Percentiles rank a stretch among this genome's conserved stretches.
Evolutionary conservation across 1,140 invertebrate species (phyloP).

Genomic region (Saxidomus purpurata): DNA sequence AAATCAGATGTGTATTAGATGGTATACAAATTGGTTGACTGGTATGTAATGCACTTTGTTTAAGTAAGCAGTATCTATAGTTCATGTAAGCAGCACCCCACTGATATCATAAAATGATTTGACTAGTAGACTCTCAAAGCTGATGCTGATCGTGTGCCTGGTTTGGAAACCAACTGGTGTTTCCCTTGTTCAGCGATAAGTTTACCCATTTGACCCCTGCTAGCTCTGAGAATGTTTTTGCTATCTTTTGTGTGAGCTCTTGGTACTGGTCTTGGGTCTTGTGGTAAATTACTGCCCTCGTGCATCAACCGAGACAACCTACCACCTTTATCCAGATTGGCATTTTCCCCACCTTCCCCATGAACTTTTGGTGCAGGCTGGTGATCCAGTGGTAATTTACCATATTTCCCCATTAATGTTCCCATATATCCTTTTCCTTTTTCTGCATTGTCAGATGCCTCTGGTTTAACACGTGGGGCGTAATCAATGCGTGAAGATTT

Average conservation of each 20-base stretch:
- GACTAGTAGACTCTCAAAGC: background rate
- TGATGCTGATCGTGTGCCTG: slow-evolving; percentile 53
- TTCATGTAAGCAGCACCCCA: no score
- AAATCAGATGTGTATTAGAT: no score
- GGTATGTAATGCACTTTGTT: no score
- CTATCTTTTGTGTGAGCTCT: slow-evolving; percentile 75
- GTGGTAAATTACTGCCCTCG: slow-evolving; percentile 72
- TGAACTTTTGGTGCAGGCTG: slow-evolving; percentile 79
- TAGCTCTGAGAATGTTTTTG: slow-evolving; percentile 75
- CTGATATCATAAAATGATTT: no score
- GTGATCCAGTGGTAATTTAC: slow-evolving; percentile 68
- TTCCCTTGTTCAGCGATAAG: slow-evolving; percentile 76
- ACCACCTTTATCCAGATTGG: slow-evolving; percentile 80
- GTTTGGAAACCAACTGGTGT: slow-evolving; percentile 73
- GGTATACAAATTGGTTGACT: no score
- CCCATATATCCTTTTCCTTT: slow-evolving; percentile 80
- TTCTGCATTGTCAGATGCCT: slow-evolving; percentile 79
- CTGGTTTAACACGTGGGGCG: slow-evolving; percentile 79
- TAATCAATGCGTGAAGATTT: slow-evolving; percentile 68
- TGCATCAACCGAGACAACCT: slow-evolving; percentile 82
- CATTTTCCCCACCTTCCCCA: slow-evolving; percentile 78
- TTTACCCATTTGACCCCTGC: slow-evolving; percentile 75
- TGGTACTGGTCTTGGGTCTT: slow-evolving; percentile 72
- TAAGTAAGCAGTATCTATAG: no score
- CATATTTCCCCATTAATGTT: slow-evolving; percentile 78